Evolutionary conservation across 2,797 vertebrate species (phyloP).

Genomic region (Lutjanus campechanus): DNA sequence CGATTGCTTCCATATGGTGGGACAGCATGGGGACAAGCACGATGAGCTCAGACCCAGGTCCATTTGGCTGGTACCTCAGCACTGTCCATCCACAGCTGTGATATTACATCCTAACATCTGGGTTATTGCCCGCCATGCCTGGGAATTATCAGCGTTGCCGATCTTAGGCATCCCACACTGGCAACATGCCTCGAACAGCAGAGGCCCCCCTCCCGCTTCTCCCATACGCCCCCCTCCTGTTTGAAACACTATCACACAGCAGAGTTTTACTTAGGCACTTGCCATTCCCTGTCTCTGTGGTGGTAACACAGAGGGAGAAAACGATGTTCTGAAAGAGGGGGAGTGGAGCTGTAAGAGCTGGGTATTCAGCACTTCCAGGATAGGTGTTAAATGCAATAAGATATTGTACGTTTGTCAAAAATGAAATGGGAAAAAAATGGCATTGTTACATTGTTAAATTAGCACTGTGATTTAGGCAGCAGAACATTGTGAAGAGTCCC

Average conservation of each 20-base stretch:
- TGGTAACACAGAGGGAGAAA: conserved; percentile 80
- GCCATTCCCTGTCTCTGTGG: conserved; percentile 80
- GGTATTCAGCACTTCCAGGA: conserved; percentile 81
- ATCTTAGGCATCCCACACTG: conserved; percentile 96
- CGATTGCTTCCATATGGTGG: conserved; percentile 99
- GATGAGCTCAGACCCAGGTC: conserved; percentile 90
- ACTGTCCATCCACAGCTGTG: conserved; percentile 95
- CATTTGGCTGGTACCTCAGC: conserved; percentile 93
- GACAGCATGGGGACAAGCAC: conserved; percentile 96
- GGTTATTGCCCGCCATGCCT: conserved; percentile 98
- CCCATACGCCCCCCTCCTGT: conserved; percentile 79
- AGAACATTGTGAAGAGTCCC: conserved; percentile 74
- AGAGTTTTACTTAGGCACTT: conserved; percentile 81
- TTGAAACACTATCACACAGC: conserved; percentile 86
- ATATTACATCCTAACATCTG: conserved; percentile 98
- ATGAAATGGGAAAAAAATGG: conserved; percentile 69
- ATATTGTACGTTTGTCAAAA: conserved; percentile 78
- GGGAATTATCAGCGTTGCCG: conserved; percentile 96
- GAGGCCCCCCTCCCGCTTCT: conserved; percentile 58
- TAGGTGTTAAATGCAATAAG: conserved; percentile 86
- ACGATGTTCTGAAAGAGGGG: conserved; percentile 74
- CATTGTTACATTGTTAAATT: conserved; percentile 82
- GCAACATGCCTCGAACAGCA: conserved; percentile 84
- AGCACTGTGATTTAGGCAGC: conserved; percentile 78
- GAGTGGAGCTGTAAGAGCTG: conserved; percentile 72